Percentiles rank a stretch among this genome's conserved stretches.
Evolutionary conservation across 2,113 vertebrate genomes (phyloP).

Genomic region (rat (Rattus norvegicus)): DNA sequence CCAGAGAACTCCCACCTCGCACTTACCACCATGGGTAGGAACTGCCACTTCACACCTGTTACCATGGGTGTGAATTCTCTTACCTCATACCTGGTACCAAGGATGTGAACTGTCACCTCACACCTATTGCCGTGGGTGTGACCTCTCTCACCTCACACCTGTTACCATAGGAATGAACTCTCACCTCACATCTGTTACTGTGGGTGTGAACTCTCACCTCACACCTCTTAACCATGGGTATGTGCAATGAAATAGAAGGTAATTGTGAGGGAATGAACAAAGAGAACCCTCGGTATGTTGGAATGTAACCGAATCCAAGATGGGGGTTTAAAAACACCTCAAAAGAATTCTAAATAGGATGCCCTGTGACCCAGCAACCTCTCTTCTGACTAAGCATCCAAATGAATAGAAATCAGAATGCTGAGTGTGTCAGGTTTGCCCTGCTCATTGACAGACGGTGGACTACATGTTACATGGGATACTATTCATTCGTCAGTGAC

Average conservation of each 20-base stretch:
- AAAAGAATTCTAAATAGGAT: background rate
- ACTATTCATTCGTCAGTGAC: background rate
- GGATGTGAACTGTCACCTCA: background rate
- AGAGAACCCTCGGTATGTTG: background rate
- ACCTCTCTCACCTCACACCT: background rate
- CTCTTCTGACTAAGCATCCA: background rate
- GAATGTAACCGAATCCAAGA: background rate
- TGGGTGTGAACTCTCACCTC: too few relatives aligned
- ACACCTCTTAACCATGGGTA: background rate
- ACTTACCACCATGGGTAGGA: background rate
- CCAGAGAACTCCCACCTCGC: background rate
- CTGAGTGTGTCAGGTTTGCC: background rate
- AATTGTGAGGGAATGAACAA: background rate
- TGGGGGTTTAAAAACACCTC: background rate
- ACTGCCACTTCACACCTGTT: too few relatives aligned
- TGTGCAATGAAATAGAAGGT: background rate
- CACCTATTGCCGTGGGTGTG: background rate
- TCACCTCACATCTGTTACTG: too few relatives aligned
- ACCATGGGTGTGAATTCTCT: too few relatives aligned
- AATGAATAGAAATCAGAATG: background rate
- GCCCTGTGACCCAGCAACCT: background rate
- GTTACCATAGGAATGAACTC: too few relatives aligned
- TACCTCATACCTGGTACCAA: background rate
- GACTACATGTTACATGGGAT: background rate
- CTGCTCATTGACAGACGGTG: background rate